Evolutionary conservation across 2,888 invertebrate species (phyloP).

Genomic region (Tinea trinotella): DNA sequence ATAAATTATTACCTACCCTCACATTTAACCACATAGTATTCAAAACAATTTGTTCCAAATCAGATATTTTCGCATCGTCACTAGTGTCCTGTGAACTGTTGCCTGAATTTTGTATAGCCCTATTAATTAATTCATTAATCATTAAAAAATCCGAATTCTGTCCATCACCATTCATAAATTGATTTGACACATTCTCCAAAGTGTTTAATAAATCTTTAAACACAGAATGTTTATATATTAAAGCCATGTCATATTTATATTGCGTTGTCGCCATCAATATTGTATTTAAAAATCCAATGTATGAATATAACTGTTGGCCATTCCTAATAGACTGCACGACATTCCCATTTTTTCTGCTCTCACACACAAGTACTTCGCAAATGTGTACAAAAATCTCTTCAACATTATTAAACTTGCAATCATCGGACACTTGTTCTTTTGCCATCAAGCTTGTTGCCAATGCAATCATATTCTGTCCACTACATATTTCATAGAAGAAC

Average conservation of each 20-base stretch:
- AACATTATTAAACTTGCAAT: slow-evolving; percentile 34
- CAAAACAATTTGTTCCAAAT: slow-evolving; percentile 77
- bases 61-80: slow-evolving; percentile 63
- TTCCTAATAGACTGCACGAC: slow-evolving; percentile 60
- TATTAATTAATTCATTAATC: slow-evolving; percentile 80
- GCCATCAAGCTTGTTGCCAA: slow-evolving; percentile 53
- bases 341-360: slow-evolving; percentile 44
- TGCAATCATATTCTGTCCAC: slow-evolving; percentile 71
- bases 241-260: slow-evolving; percentile 33
- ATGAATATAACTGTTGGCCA: slow-evolving; percentile 67
- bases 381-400: slow-evolving; percentile 47
- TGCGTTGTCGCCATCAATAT: slow-evolving; percentile 38
- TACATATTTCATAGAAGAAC: slow-evolving; percentile 74
- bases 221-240: slow-evolving; percentile 25
- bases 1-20: slow-evolving; percentile 73
- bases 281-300: slow-evolving; percentile 44
- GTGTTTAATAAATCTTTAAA: slow-evolving; percentile 35
- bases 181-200: slow-evolving; percentile 45
- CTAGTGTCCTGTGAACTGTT: too few relatives aligned
- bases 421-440: slow-evolving; percentile 29
- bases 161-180: slow-evolving; percentile 45
- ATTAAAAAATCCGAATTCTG: slow-evolving; percentile 81
- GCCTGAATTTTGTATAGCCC: slow-evolving; percentile 64
- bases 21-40: slow-evolving; percentile 85
- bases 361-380: slow-evolving; percentile 36